These are phyloP conservation scores for Thryonomys swinderianus DNA, from an alignment of 2,113 vertebrate genomes.

Conservation along the genomic window DNA sequence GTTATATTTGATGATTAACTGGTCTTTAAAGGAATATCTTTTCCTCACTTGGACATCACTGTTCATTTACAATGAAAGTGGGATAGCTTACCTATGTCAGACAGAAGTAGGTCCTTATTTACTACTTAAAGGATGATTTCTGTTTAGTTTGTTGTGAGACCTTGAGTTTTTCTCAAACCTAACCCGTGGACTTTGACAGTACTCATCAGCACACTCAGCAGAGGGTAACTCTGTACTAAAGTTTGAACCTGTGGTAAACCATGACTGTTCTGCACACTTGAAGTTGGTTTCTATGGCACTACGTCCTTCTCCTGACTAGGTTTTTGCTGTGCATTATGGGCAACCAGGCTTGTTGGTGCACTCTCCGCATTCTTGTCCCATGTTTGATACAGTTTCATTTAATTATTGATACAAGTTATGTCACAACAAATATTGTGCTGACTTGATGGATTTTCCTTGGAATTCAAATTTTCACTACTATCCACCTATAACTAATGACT, in stretches of 20 bases:
- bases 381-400: too few relatives aligned
- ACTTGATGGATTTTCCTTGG: too few relatives aligned
- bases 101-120: neutral
- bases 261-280: too few relatives aligned
- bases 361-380: too few relatives aligned
- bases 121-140: neutral
- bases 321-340: too few relatives aligned
- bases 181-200: neutral
- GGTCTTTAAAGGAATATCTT: neutral
- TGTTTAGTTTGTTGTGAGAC: neutral
- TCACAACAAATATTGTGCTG: too few relatives aligned
- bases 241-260: neutral
- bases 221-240: neutral
- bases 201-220: neutral
- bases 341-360: too few relatives aligned
- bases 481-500: neutral
- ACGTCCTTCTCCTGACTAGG: too few relatives aligned
- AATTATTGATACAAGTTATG: too few relatives aligned
- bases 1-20: neutral
- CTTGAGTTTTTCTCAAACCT: neutral
- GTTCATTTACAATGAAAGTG: neutral
- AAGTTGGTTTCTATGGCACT: too few relatives aligned
- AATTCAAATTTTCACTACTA: too few relatives aligned
- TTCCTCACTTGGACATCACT: neutral
- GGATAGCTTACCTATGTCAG: neutral